phyloP scores from a whole-genome alignment of 2,888 invertebrate species.

The Callyntrura guangdongensis region DNA sequence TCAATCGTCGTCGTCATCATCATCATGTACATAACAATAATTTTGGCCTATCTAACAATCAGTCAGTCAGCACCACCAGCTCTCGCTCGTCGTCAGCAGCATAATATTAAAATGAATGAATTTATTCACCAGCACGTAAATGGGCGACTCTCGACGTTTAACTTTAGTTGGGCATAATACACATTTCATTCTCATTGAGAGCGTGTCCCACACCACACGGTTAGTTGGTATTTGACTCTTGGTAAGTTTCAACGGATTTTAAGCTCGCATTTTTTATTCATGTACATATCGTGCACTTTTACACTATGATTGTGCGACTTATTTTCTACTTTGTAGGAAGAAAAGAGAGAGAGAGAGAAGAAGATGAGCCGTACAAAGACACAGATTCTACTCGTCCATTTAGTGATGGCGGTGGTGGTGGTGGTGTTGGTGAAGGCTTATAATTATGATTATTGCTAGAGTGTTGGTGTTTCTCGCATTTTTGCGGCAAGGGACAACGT shows the following conservation, averaged over 20 bases:
- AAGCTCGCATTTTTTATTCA: constrained; percentile 36
- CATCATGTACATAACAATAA: constrained; percentile 40
- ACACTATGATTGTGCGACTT: constrained; percentile 4
- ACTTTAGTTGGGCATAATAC: constrained; percentile 52
- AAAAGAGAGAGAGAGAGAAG: neutral
- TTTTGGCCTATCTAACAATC: constrained; percentile 42
- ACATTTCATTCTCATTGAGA: constrained; percentile 42
- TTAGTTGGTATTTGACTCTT: constrained; percentile 73
- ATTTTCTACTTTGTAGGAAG: neutral
- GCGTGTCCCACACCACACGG: constrained; percentile 38
- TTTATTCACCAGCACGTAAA: constrained; percentile 81
- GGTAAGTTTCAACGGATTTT: constrained; percentile 67
- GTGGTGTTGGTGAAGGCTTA: constrained; percentile 17
- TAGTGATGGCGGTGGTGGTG: neutral
- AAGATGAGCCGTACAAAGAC: constrained; percentile 29
- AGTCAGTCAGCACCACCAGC: constrained; percentile 38
- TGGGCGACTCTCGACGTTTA: constrained; percentile 66
- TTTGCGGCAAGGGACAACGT: constrained; percentile 26
- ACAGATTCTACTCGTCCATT: neutral
- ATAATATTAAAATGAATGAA: constrained; percentile 74
- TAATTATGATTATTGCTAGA: neutral
- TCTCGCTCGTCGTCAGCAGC: neutral
- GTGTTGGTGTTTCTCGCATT: constrained; percentile 44
- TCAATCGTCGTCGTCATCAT: constrained; percentile 4
- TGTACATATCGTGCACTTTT: constrained; percentile 24